Evolutionary conservation across 2,113 vertebrate species (phyloP).

Genomic region (Tamias sibiricus): DNA sequence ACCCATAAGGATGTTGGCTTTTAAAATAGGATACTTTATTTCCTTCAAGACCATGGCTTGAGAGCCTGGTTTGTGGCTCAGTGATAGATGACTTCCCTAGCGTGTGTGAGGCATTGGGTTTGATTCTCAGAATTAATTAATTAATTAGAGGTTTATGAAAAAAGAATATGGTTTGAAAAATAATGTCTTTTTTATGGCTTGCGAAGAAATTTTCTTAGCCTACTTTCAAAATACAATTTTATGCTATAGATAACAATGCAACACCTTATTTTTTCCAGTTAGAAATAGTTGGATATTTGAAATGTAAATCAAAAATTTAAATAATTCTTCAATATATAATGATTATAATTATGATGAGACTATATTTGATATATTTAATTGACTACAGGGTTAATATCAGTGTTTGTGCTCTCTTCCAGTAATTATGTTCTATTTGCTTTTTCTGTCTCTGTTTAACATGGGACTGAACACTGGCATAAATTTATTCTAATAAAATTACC

Average conservation of each 20-base stretch:
- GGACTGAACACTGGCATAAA: background rate
- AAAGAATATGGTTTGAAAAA: background rate
- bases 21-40: background rate
- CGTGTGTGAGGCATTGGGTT: too few relatives aligned
- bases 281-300: conserved; percentile 14
- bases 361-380: background rate
- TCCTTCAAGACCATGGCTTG: background rate
- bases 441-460: background rate
- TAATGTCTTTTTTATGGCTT: background rate
- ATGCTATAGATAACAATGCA: background rate
- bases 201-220: background rate
- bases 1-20: background rate
- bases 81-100: too few relatives aligned
- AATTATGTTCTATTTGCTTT: background rate
- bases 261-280: background rate
- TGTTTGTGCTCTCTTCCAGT: background rate
- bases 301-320: background rate
- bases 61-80: too few relatives aligned
- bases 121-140: too few relatives aligned
- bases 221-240: background rate
- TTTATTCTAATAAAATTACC: background rate
- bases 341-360: background rate
- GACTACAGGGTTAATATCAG: background rate
- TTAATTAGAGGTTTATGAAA: too few relatives aligned
- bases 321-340: background rate